phyloP scores from a whole-genome alignment of 2,113 vertebrate species.

The Paradoxurus hermaphroditus region DNA sequence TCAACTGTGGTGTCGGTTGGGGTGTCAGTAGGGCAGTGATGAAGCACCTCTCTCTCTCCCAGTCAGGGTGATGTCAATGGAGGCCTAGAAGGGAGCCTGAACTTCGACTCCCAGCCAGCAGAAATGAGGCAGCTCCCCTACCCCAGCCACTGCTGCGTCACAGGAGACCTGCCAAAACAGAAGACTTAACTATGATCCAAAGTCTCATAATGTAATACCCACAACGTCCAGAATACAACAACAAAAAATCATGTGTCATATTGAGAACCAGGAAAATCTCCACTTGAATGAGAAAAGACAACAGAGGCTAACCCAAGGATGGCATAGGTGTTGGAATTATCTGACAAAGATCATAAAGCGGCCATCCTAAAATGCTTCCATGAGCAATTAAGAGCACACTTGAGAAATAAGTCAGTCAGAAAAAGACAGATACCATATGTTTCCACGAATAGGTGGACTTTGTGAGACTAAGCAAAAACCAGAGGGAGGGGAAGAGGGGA shows the following conservation, averaged over 20 bases:
- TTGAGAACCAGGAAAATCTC: not conserved
- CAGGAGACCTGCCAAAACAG: not conserved
- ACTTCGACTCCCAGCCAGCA: not conserved
- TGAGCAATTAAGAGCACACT: not conserved
- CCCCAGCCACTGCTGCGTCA: not conserved
- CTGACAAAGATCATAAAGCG: not conserved
- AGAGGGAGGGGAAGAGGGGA: no score
- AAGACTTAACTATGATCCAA: not conserved
- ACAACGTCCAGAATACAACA: not conserved
- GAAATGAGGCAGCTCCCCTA: not conserved
- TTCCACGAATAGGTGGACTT: no score
- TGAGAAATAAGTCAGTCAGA: no score
- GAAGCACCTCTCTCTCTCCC: not conserved
- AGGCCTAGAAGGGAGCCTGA: not conserved
- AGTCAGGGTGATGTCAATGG: not conserved
- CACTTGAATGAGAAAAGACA: not conserved
- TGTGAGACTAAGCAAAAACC: no score
- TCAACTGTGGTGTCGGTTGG: not conserved
- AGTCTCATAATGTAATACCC: not conserved
- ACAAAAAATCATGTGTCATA: not conserved
- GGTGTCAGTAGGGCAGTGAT: not conserved
- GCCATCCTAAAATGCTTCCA: not conserved
- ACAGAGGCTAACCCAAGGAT: not conserved
- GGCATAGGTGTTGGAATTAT: not conserved
- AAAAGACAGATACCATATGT: no score